These are phyloP conservation scores for Ectemnius continuus DNA, from an alignment of 2,888 invertebrate species.

Conservation along the genomic window DNA sequence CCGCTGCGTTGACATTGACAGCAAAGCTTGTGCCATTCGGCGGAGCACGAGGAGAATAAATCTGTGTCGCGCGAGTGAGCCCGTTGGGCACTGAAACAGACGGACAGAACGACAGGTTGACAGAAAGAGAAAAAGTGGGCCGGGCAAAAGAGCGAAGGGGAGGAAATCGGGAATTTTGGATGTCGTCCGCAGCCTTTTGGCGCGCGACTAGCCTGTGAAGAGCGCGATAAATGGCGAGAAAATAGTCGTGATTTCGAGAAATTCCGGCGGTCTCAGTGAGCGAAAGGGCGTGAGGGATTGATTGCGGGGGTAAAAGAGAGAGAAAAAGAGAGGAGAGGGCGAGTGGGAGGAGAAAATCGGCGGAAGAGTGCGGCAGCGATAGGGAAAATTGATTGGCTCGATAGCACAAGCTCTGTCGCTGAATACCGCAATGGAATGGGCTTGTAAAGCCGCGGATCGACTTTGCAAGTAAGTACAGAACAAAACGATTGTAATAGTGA, in stretches of 20 bases:
- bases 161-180: background rate
- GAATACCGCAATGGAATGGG: conserved; percentile 46
- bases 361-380: conserved; percentile 9
- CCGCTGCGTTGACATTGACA: no score
- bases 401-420: conserved; percentile 32
- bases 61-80: no score
- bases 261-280: background rate
- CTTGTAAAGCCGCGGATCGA: conserved; percentile 49
- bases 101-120: no score
- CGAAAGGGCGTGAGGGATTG: conserved; percentile 5
- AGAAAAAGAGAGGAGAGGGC: no score
- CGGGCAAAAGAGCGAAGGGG: background rate
- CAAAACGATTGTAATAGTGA: conserved; percentile 68
- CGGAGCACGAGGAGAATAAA: no score
- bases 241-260: background rate
- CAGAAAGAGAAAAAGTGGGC: no score
- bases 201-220: background rate
- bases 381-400: conserved; percentile 15
- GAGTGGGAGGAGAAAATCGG: conserved; percentile 9
- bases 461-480: conserved; percentile 63
- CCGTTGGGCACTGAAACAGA: no score
- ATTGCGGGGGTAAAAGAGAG: conserved; percentile 4
- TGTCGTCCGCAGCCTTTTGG: conserved; percentile 2
- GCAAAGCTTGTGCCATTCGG: no score
- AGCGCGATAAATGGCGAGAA: background rate